These are phyloP conservation scores for Morone saxatilis DNA, from an alignment of 2,113 vertebrate species.

Conservation along the genomic window DNA sequence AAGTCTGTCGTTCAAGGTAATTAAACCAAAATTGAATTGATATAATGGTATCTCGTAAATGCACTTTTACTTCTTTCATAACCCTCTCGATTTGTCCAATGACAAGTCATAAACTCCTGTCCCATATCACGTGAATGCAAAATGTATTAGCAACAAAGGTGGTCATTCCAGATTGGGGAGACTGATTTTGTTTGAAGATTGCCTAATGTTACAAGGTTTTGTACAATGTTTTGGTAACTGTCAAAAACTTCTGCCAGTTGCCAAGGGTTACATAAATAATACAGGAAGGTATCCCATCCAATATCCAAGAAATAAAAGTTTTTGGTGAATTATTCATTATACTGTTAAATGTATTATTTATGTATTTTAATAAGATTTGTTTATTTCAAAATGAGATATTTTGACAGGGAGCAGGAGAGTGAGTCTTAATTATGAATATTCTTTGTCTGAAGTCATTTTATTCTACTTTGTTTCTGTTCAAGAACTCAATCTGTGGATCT, in stretches of 20 bases:
- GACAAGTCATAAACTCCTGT: too few species aligned
- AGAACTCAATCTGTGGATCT: constrained; percentile 15
- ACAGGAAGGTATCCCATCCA: neutral
- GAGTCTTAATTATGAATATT: constrained; percentile 42
- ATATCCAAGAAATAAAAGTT: neutral
- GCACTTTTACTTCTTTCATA: too few species aligned
- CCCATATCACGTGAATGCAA: too few species aligned
- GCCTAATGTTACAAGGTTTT: neutral
- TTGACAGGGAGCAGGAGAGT: constrained; percentile 5
- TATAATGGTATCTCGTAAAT: too few species aligned
- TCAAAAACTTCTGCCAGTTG: neutral
- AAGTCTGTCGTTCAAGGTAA: too few species aligned
- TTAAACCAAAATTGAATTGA: too few species aligned
- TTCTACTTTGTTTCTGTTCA: constrained; percentile 1
- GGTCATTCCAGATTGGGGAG: neutral
- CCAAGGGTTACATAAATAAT: neutral
- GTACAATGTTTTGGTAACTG: neutral
- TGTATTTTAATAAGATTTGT: neutral
- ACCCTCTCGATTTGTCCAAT: too few species aligned
- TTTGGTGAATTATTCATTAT: neutral
- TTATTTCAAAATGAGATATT: constrained; percentile 12
- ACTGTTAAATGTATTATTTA: constrained; percentile 7
- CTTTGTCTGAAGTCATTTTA: constrained; percentile 13
- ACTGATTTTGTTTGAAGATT: neutral
- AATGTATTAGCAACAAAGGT: neutral